Evolutionary conservation across 2,888 invertebrate species (phyloP).

Genomic region (Nebria salina): DNA sequence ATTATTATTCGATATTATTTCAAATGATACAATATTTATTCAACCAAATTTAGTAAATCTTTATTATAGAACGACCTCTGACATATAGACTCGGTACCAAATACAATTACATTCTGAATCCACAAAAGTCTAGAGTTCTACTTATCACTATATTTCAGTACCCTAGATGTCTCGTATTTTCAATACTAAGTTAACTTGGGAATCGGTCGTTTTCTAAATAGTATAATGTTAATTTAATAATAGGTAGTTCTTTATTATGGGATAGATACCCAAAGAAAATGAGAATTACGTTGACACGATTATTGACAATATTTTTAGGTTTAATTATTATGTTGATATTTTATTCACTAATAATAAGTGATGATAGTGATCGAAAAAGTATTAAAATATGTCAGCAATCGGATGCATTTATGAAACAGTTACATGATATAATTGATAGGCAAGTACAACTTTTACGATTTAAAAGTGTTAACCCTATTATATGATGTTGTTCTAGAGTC

Average conservation of each 20-base stretch:
- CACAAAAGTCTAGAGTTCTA: too few species aligned
- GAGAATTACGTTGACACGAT: slow-evolving; percentile 54
- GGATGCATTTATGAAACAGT: slow-evolving; percentile 55
- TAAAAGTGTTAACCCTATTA: not conserved
- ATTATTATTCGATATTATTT: too few species aligned
- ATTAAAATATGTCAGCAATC: slow-evolving; percentile 57
- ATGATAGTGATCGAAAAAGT: slow-evolving; percentile 33
- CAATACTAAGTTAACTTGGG: too few species aligned
- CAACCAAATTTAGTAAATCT: too few species aligned
- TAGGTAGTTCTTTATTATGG: not conserved
- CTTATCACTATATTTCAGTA: too few species aligned
- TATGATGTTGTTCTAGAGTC: slow-evolving; percentile 53
- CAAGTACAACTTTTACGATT: slow-evolving; percentile 34
- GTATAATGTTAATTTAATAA: not conserved
- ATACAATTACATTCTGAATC: too few species aligned
- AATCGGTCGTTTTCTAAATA: too few species aligned
- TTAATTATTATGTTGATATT: slow-evolving; percentile 50
- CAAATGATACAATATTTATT: too few species aligned
- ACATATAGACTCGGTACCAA: too few species aligned
- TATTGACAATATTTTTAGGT: slow-evolving; percentile 51
- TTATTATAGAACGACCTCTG: too few species aligned
- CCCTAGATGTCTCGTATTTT: too few species aligned
- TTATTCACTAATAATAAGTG: slow-evolving; percentile 53
- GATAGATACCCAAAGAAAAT: slow-evolving; percentile 46
- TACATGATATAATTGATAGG: slow-evolving; percentile 57